A percentile compares a stretch with the other conserved stretches of the same genome.
These are phyloP conservation scores for Sphaerophoria rueppellii DNA, from an alignment of 2,888 invertebrate genomes.

Conservation along the genomic window DNA sequence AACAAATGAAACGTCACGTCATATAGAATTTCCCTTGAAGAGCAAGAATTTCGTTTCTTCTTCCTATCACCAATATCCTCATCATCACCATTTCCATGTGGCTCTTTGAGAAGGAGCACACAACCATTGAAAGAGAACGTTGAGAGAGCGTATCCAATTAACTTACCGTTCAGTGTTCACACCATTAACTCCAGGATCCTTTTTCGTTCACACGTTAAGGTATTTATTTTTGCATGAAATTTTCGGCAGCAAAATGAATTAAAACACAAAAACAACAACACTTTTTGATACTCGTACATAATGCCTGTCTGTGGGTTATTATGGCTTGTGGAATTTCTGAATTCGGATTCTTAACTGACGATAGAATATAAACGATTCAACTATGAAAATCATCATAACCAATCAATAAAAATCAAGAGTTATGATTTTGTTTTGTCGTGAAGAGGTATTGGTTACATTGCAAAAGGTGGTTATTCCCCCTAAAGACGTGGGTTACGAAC, in stretches of 20 bases:
- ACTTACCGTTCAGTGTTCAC: slow-evolving; percentile 60
- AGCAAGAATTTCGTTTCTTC: slow-evolving; percentile 31
- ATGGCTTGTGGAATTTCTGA: background rate
- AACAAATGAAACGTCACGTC: slow-evolving; percentile 66
- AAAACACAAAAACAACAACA: slow-evolving; percentile 14
- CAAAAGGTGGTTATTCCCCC: slow-evolving; percentile 17
- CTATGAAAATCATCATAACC: slow-evolving; percentile 15
- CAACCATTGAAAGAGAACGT: background rate
- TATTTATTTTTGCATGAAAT: slow-evolving; percentile 66
- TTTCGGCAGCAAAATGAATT: background rate
- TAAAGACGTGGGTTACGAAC: background rate
- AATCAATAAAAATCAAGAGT: slow-evolving; percentile 56
- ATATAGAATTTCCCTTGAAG: slow-evolving; percentile 48
- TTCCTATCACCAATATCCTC: background rate
- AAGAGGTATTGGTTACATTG: background rate
- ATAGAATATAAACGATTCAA: background rate
- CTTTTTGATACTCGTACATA: background rate
- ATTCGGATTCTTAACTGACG: background rate
- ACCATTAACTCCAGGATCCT: slow-evolving; percentile 58
- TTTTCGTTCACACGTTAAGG: slow-evolving; percentile 47
- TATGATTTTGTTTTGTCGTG: slow-evolving; percentile 48
- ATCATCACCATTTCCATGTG: background rate
- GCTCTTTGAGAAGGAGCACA: background rate
- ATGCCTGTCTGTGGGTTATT: background rate
- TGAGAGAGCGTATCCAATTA: slow-evolving; percentile 55